phyloP scores from a whole-genome alignment of 2,113 vertebrate species.

The Poeciliopsis prolifica region DNA sequence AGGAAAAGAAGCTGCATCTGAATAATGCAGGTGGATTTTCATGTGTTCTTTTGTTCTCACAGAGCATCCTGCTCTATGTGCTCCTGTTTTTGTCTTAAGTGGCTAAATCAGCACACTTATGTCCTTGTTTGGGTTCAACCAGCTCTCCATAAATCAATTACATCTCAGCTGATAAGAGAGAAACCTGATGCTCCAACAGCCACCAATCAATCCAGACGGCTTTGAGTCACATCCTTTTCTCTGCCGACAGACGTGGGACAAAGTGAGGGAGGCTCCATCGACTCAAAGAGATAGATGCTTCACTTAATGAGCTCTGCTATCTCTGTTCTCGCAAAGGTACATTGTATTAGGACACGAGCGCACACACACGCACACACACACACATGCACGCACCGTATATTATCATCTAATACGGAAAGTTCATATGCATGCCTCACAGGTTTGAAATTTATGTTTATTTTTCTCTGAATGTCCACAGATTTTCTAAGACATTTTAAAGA shows the following conservation, averaged over 20 bases:
- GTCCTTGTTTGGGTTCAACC: slow-evolving; percentile 62
- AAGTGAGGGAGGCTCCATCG: slow-evolving; percentile 26
- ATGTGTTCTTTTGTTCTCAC: slow-evolving; percentile 51
- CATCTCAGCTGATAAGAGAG: slow-evolving; percentile 68
- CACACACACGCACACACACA: background rate
- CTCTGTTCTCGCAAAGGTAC: slow-evolving; percentile 11
- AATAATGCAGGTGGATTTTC: slow-evolving; percentile 23
- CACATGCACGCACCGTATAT: background rate
- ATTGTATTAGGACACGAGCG: slow-evolving; percentile 23
- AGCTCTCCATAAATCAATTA: slow-evolving; percentile 75
- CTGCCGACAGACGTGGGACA: slow-evolving; percentile 53
- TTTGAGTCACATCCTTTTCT: slow-evolving; percentile 40
- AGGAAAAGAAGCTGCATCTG: slow-evolving; percentile 1
- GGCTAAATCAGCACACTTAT: slow-evolving; percentile 63
- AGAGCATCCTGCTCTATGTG: slow-evolving; percentile 34
- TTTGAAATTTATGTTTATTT: background rate
- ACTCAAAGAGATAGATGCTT: slow-evolving; percentile 30
- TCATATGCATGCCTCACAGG: background rate
- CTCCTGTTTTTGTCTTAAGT: slow-evolving; percentile 62
- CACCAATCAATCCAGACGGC: slow-evolving; percentile 57
- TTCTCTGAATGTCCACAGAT: background rate
- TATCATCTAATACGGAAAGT: background rate
- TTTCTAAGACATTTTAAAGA: background rate
- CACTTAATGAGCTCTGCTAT: slow-evolving; percentile 35
- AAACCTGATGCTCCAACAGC: slow-evolving; percentile 50